Evolutionary conservation across 2,888 invertebrate species (phyloP).

Genomic region (Rugalucina vietnamica): DNA sequence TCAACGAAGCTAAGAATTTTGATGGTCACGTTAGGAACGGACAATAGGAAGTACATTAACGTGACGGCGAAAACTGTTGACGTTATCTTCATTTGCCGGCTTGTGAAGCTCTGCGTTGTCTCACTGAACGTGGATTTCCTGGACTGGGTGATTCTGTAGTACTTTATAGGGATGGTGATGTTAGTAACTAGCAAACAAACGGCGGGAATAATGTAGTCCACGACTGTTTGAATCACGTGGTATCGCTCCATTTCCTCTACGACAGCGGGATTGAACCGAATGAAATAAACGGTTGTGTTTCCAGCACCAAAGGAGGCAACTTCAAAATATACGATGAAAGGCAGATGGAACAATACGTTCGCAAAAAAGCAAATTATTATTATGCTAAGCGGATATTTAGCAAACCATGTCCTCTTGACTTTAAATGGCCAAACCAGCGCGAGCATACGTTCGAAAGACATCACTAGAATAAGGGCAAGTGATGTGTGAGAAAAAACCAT

Average conservation of each 20-base stretch:
- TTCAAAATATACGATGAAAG: slow-evolving; percentile 41
- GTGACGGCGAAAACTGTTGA: slow-evolving; percentile 42
- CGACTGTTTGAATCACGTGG: slow-evolving; percentile 40
- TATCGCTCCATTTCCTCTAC: slow-evolving; percentile 32
- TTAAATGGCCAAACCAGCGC: slow-evolving; percentile 41
- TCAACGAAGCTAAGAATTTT: slow-evolving; percentile 48
- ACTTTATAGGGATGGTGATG: slow-evolving; percentile 34
- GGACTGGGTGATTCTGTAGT: slow-evolving; percentile 21
- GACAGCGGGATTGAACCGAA: slow-evolving; percentile 30
- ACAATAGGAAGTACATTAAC: slow-evolving; percentile 36
- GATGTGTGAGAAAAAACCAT: slow-evolving; percentile 44
- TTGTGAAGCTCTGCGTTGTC: background rate
- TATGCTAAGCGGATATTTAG: slow-evolving; percentile 30
- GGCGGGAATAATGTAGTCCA: slow-evolving; percentile 46
- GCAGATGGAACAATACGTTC: slow-evolving; percentile 41
- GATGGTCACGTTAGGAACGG: slow-evolving; percentile 49
- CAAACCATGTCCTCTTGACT: slow-evolving; percentile 36
- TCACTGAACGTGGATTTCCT: slow-evolving; percentile 12
- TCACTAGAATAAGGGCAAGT: slow-evolving; percentile 40
- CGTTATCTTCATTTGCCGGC: slow-evolving; percentile 46
- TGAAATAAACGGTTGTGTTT: slow-evolving; percentile 42
- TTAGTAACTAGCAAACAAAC: slow-evolving; percentile 27
- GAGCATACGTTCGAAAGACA: slow-evolving; percentile 46
- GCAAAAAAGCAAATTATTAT: slow-evolving; percentile 26
- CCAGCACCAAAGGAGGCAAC: slow-evolving; percentile 22